Conservation (phyloP, 2,113 vertebrate species). For the Cricetomys ansorgei region DNA sequence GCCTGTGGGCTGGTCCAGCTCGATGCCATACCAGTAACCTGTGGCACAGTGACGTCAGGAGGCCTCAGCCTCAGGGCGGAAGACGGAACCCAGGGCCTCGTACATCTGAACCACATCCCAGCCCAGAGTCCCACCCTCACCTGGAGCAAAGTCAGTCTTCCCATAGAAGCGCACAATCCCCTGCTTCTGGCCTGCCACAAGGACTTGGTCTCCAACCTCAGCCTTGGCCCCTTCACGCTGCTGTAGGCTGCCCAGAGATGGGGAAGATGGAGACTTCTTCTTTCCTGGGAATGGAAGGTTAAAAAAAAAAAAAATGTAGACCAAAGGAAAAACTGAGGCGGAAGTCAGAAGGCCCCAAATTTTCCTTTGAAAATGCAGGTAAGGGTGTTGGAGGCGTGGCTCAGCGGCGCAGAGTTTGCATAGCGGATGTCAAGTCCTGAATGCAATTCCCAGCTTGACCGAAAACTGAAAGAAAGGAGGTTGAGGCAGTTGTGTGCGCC, state of each 20-base stretch:
- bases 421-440: background rate
- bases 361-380: slow-evolving; percentile 32
- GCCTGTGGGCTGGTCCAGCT: slow-evolving; percentile 93
- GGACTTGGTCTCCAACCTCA: slow-evolving; percentile 93
- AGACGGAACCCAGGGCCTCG: background rate
- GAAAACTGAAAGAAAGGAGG: background rate
- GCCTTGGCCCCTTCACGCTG: slow-evolving; percentile 91
- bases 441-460: background rate
- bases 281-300: slow-evolving; percentile 79
- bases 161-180: slow-evolving; percentile 93
- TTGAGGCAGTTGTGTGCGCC: too few relatives aligned
- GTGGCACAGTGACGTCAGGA: slow-evolving; percentile 37
- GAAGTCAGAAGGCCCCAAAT: slow-evolving; percentile 43
- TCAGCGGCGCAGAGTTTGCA: background rate
- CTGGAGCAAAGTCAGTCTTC: slow-evolving; percentile 96
- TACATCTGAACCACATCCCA: background rate
- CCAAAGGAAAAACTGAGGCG: slow-evolving; percentile 30
- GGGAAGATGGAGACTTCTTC: slow-evolving; percentile 89
- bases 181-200: slow-evolving; percentile 94
- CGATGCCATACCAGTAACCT: slow-evolving; percentile 96
- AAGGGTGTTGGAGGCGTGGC: background rate
- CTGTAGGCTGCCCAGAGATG: slow-evolving; percentile 88
- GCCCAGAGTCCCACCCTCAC: slow-evolving; percentile 74
- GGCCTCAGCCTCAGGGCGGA: background rate
- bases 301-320: slow-evolving; percentile 12